A percentile compares a stretch with the other conserved stretches of the same genome.
Evolutionary conservation across 1,140 invertebrate species (phyloP).

Genomic region (Globodera ellingtonae): DNA sequence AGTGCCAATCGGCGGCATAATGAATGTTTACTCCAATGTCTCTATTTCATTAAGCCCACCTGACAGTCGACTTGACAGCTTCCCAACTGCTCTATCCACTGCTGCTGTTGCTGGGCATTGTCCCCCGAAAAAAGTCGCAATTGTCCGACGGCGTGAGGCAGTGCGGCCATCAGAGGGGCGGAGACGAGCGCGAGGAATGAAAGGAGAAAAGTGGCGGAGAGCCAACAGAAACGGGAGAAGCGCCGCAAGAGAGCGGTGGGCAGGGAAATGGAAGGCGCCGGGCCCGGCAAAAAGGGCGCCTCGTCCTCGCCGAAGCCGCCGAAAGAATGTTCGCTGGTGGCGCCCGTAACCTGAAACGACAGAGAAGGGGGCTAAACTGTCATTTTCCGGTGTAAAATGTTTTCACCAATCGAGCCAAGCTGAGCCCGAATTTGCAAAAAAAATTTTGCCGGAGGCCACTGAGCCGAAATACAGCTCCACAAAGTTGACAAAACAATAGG

Average conservation of each 20-base stretch:
- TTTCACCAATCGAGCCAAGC: too few relatives aligned
- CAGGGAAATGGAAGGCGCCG: neutral
- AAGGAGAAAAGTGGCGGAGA: slow-evolving; percentile 29
- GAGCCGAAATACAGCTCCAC: too few relatives aligned
- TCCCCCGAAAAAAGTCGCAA: slow-evolving; percentile 14
- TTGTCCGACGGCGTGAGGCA: slow-evolving; percentile 34
- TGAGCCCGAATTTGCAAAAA: too few relatives aligned
- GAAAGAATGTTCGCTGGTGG: slow-evolving; percentile 43
- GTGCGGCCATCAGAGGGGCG: slow-evolving; percentile 45
- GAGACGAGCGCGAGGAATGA: slow-evolving; percentile 40
- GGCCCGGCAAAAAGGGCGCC: slow-evolving; percentile 10
- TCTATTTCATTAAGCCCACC: slow-evolving; percentile 15
- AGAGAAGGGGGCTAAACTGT: neutral
- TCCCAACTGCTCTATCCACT: neutral
- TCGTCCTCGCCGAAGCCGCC: slow-evolving; percentile 9
- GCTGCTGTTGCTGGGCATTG: neutral
- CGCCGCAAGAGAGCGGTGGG: slow-evolving; percentile 10
- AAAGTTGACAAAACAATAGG: too few relatives aligned
- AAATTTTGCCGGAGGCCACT: too few relatives aligned
- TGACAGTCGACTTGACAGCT: slow-evolving; percentile 53
- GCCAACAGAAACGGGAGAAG: slow-evolving; percentile 42
- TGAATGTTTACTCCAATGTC: too few relatives aligned
- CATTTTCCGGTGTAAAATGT: too few relatives aligned
- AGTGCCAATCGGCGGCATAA: neutral
- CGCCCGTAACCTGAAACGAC: slow-evolving; percentile 28